Evolutionary conservation across 2,113 vertebrate species (phyloP), one percentile per base, ranked within the genome.

Genomic region (Alligator mississippiensis): DNA sequence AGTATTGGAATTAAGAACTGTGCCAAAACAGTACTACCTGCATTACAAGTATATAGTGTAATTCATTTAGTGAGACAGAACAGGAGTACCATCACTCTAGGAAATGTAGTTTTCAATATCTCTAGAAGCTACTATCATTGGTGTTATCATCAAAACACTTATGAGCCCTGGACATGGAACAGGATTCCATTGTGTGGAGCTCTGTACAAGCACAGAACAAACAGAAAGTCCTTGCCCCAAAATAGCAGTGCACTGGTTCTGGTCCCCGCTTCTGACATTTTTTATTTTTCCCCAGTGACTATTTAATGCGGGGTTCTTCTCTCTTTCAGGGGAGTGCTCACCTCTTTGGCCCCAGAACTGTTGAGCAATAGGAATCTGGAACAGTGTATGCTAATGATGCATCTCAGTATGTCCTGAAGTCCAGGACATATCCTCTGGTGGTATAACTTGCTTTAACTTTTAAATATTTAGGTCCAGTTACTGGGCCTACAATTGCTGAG

Each of bases 1-100:
- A 83, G 86, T 64, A 11, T 77, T 58, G 80, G 58, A 87, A 89
- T 80, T 91, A 89, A 21, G 6, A 80, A 82, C 7, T 81, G 34
- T 54, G 66, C 77, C 47, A 85, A 0, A 1, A 55, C 11, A 70
- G 5, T 66, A 92, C 83, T n/a, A n/a, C 64, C 75, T 84, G 18
- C 25, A n/a, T 82, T 90, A 85, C n/a, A 63, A 0, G 0, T 74
- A 11, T 57, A 6, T 9, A 55, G 8, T 66, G 27, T 79, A 81
- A 90, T 82, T 91, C 77, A 58, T 7, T 30, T 4, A 79, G 4
- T 62, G 77, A 82, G 6, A 93, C 0, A 0, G 11, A 55, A 24
- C 78, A 88, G 1, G 21, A 76, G 16, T n/a, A 54, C 47, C 58
- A 15, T 34, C 27, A 24, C 30, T 18, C 21, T 57, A 27, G 6